These are phyloP conservation scores for Eurois occulta DNA, from an alignment of 2,888 invertebrate species.

Conservation along the genomic window DNA sequence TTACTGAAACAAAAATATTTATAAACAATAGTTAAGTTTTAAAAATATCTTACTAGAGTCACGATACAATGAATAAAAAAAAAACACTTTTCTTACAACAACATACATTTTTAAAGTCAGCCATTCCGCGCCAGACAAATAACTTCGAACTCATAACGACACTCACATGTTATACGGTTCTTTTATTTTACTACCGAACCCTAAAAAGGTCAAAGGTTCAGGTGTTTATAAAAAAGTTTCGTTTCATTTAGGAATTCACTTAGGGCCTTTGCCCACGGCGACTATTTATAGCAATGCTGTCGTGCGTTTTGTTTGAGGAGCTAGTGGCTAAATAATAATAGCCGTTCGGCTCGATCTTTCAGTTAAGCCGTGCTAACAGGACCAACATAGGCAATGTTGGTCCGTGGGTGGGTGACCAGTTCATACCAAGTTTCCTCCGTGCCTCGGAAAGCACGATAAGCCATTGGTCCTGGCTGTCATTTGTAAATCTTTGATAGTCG, in stretches of 20 bases:
- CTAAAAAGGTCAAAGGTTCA: slow-evolving; percentile 29
- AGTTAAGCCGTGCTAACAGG: not conserved
- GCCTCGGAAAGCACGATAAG: not conserved
- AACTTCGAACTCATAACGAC: not conserved
- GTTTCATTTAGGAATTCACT: slow-evolving; percentile 16
- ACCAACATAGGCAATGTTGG: too few relatives aligned
- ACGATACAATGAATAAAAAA: not conserved
- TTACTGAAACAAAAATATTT: not conserved
- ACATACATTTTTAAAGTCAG: not conserved
- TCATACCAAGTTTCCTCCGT: too few relatives aligned
- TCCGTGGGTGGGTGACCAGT: not conserved
- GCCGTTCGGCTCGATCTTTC: too few relatives aligned
- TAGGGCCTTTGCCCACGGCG: not conserved
- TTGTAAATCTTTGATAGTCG: not conserved
- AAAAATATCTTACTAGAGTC: not conserved
- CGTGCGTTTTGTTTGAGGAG: not conserved
- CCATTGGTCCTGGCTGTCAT: not conserved
- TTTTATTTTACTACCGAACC: not conserved
- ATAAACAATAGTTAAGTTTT: not conserved
- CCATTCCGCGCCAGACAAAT: not conserved
- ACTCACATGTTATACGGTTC: not conserved
- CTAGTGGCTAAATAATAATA: too few relatives aligned
- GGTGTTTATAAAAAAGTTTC: slow-evolving; percentile 22
- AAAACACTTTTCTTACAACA: not conserved
- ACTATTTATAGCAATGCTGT: not conserved